These are phyloP conservation scores for Neodiprion pinetum DNA, from an alignment of 1,140 invertebrate species.

Conservation along the genomic window DNA sequence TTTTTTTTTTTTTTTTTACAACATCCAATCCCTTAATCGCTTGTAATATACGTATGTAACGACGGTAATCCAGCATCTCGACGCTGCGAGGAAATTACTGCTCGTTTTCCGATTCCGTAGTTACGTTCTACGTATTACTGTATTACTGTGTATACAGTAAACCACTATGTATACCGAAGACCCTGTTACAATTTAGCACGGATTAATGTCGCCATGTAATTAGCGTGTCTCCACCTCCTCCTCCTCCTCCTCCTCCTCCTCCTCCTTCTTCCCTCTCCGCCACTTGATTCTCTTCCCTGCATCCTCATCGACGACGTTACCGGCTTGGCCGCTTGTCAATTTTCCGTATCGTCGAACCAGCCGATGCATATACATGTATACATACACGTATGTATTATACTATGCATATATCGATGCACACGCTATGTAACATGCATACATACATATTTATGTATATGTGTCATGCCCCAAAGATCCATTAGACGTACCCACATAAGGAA, in stretches of 20 bases:
- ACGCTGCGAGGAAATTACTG: not conserved
- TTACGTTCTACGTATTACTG: not conserved
- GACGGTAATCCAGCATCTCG: too few relatives aligned
- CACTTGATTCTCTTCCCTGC: not conserved
- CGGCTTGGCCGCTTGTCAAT: slow-evolving; percentile 3
- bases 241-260: too few relatives aligned
- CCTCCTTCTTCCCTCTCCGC: too few relatives aligned
- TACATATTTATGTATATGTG: not conserved
- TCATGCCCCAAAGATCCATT: not conserved
- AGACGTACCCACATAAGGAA: too few relatives aligned
- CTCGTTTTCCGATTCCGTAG: too few relatives aligned
- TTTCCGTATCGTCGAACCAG: not conserved
- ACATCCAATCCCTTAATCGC: not conserved
- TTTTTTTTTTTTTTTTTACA: not conserved
- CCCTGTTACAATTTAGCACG: not conserved
- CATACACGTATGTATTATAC: not conserved
- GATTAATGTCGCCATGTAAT: slow-evolving; percentile 7
- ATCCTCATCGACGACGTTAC: not conserved
- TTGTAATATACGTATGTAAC: not conserved
- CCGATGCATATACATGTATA: not conserved
- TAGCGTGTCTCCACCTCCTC: not conserved
- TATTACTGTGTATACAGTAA: not conserved
- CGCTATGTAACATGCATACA: not conserved
- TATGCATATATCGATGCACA: not conserved
- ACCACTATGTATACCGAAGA: not conserved